phyloP scores from a whole-genome alignment of 2,888 invertebrate species.

The Volucella inanis region DNA sequence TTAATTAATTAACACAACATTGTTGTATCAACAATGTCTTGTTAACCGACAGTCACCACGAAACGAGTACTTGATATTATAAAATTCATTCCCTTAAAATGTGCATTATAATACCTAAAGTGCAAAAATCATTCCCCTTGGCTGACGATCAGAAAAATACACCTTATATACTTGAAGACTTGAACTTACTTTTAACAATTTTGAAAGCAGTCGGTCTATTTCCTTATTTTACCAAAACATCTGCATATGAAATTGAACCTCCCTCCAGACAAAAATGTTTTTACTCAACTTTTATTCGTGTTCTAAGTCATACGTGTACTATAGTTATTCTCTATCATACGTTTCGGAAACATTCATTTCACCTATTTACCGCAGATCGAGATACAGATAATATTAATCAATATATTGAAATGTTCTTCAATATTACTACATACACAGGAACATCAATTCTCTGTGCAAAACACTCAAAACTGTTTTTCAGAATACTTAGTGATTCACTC shows the following conservation, averaged over 20 bases:
- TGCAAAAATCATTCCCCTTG: conserved; percentile 27
- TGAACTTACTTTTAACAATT: conserved; percentile 77
- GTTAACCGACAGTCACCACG: conserved; percentile 15
- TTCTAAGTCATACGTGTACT: conserved; percentile 77
- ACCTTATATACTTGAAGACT: conserved; percentile 72
- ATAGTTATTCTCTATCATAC: conserved; percentile 79
- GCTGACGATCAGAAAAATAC: conserved; percentile 8
- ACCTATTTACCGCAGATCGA: conserved; percentile 77
- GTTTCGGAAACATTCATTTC: conserved; percentile 76
- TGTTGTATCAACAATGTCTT: not conserved
- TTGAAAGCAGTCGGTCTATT: conserved; percentile 79
- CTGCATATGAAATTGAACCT: conserved; percentile 78
- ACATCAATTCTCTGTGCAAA: conserved; percentile 78
- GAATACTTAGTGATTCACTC: conserved; percentile 80
- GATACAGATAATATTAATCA: conserved; percentile 81
- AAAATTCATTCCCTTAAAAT: conserved; percentile 35
- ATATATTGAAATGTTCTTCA: conserved; percentile 80
- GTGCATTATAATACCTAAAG: conserved; percentile 45
- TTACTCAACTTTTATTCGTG: conserved; percentile 78
- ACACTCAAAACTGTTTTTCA: conserved; percentile 78
- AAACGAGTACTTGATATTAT: not conserved
- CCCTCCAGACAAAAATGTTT: conserved; percentile 78
- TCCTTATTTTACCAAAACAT: conserved; percentile 79
- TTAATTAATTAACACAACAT: conserved; percentile 44
- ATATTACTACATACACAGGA: conserved; percentile 78